Conservation (phyloP, 1,140 invertebrate genomes). For the Polypedilum pembai region DNA sequence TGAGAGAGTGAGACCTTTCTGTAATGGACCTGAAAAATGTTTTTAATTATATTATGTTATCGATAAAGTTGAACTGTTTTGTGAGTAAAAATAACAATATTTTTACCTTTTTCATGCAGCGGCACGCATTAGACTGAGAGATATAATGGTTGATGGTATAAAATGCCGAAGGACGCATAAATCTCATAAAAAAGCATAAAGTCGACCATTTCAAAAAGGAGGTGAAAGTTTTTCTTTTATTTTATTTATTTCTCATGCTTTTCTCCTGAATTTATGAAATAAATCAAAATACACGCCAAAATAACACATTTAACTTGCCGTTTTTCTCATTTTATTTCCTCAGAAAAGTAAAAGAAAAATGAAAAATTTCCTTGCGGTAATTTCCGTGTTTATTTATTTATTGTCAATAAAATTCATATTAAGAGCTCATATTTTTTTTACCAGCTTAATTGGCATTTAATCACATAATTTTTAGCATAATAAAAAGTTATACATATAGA, state of each 20-base stretch:
- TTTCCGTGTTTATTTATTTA: too few relatives aligned
- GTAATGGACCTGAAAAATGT: constrained; percentile 1
- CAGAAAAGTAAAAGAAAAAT: background rate
- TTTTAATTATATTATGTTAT: constrained; percentile 20
- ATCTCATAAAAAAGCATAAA: constrained; percentile 10
- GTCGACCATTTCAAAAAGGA: constrained; percentile 3
- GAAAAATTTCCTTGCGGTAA: background rate
- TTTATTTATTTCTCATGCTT: background rate
- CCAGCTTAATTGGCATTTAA: too few relatives aligned
- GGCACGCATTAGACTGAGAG: background rate
- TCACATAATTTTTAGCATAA: too few relatives aligned
- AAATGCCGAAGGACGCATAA: constrained; percentile 9
- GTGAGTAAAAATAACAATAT: background rate
- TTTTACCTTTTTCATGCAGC: background rate
- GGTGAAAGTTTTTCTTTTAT: background rate
- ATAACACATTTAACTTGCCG: constrained; percentile 12
- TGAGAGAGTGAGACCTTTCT: too few relatives aligned
- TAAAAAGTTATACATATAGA: too few relatives aligned
- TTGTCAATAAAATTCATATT: too few relatives aligned
- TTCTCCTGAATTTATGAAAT: background rate
- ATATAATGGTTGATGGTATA: background rate
- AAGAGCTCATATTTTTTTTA: too few relatives aligned
- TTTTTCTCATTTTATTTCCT: background rate
- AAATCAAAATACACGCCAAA: constrained; percentile 13
- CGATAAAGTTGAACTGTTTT: background rate